Conservation (phyloP, 2,888 invertebrate genomes). For the Coronaproctus castanopsis region DNA sequence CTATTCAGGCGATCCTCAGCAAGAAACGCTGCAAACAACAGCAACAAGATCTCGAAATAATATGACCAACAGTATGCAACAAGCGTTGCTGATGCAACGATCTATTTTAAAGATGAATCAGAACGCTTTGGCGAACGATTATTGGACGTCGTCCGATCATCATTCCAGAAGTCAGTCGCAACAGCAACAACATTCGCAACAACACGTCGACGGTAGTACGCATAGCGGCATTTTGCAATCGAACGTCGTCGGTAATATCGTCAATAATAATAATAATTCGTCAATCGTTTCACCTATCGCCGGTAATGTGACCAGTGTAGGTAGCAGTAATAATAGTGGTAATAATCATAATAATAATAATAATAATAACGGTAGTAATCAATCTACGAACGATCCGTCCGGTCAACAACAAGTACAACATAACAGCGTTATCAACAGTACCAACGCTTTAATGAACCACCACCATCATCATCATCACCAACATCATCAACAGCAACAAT, state of each 20-base stretch:
- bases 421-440: not conserved
- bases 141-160: conserved; percentile 31
- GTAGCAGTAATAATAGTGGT: not conserved
- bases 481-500: too few species aligned
- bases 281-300: not conserved
- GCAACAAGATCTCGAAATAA: conserved; percentile 19
- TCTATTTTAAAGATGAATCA: conserved; percentile 27
- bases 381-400: not conserved
- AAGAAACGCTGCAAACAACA: conserved; percentile 8
- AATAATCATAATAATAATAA: not conserved
- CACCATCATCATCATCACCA: too few species aligned
- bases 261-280: not conserved
- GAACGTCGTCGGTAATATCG: conserved; percentile 12
- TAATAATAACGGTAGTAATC: not conserved
- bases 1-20: conserved; percentile 21
- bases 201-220: conserved; percentile 23
- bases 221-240: conserved; percentile 14
- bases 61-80: conserved; percentile 18
- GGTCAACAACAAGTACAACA: not conserved
- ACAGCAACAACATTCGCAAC: conserved; percentile 28
- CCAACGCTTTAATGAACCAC: not conserved
- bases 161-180: conserved; percentile 26
- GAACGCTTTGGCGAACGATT: conserved; percentile 24
- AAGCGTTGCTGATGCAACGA: conserved; percentile 23
- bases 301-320: not conserved